These are phyloP conservation scores for Hippocampus kuda DNA, from an alignment of 2,797 vertebrate genomes.

Conservation along the genomic window DNA sequence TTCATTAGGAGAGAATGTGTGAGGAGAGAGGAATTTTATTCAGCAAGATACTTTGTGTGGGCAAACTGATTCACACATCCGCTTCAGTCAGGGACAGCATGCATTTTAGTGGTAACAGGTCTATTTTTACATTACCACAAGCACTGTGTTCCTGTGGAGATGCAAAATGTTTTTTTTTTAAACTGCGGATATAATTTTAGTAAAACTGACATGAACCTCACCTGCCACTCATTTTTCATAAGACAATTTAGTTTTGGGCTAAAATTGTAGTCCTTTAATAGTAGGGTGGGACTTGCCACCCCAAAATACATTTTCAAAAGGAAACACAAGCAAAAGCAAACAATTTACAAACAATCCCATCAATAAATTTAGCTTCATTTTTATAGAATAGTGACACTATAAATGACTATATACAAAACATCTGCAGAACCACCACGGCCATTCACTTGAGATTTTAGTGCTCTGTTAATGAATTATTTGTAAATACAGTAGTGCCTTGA, in stretches of 20 bases:
- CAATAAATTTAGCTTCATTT: no score
- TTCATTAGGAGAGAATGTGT: slow-evolving; percentile 35
- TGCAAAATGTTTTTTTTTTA: not conserved
- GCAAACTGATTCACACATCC: slow-evolving; percentile 41
- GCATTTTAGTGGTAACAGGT: slow-evolving; percentile 17
- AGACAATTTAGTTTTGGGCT: not conserved
- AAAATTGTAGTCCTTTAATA: not conserved
- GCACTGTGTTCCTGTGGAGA: slow-evolving; percentile 4
- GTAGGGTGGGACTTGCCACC: not conserved
- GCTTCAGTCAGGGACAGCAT: slow-evolving; percentile 17
- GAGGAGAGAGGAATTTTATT: slow-evolving; percentile 40
- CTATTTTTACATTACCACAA: slow-evolving; percentile 30
- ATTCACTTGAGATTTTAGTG: no score
- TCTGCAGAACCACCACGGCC: no score
- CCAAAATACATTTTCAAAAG: not conserved
- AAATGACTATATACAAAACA: no score
- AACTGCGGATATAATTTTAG: not conserved
- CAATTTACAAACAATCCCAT: no score
- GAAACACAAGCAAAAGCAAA: not conserved
- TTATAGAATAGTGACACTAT: no score
- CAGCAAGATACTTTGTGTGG: slow-evolving; percentile 37
- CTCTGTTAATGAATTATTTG: no score
- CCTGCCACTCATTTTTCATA: not conserved
- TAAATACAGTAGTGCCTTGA: no score
- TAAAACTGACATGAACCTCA: slow-evolving; percentile 12